Evolutionary conservation across 35 echinoderm and acorn worm species (phyloP), one percentile per base, ranked within the genome.

Genomic region (Ophioderma brevispina): DNA sequence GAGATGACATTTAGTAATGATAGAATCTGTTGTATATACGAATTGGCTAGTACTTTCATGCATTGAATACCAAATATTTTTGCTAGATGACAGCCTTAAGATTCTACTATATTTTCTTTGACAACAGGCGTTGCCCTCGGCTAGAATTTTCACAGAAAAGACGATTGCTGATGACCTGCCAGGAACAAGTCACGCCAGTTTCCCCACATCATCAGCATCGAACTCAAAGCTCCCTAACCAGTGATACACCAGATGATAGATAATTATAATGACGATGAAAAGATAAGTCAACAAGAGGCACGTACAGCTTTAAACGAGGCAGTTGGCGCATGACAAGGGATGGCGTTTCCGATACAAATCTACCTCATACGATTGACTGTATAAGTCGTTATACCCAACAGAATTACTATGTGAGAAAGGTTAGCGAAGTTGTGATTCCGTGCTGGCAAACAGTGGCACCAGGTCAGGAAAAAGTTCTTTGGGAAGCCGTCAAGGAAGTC

Each of bases 401-500:
- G 38, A 80, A 35, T 14, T 80, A 80, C 8, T 40, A 80, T 39
- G 78, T 80, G 21, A 80, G 78, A 30, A 80, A 80, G 33, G 78
- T 80, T 19, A 80, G 31, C 14, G 78, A 80, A 80, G 78, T 36
- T 1, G 31, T 80, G 14, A 36, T 38, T 40, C 38, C 34, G 13
- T 33, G 36, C 34, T 36, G 36, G 18, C 34, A 80, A 80, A 21
- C 35, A 80, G 1, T 80, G 36, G 78, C 78, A 80, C 78, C 78
- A 13, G 78, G 78, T 38, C 78, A 80, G 31, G 78, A 80, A 80
- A 80, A 80, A 80, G 15, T 80, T 21, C 35, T 80, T 35, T 80
- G 78, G 78, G 78, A 80, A 80, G 78, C 78, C 36, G 78, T 80
- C 14, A 80, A 80, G n/a, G 38, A 80, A 33, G 38, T 80, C 78